Conservation (phyloP, 2,797 vertebrate species). For the Telmatherina bonti region DNA sequence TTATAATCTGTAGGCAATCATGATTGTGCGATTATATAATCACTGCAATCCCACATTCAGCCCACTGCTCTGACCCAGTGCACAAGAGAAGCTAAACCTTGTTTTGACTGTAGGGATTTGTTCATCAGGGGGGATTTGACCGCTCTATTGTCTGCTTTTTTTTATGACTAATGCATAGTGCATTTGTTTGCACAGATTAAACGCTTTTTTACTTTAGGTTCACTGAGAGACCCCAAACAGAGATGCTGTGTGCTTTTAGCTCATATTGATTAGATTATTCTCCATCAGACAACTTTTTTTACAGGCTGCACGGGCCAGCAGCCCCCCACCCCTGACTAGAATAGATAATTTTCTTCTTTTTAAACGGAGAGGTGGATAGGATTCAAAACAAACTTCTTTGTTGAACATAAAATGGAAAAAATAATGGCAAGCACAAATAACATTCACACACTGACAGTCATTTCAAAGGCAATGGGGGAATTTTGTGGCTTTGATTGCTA, state of each 20-base stretch:
- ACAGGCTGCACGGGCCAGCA: not conserved
- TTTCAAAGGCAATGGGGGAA: no score
- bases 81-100: slow-evolving; percentile 31
- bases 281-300: slow-evolving; percentile 1
- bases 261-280: slow-evolving; percentile 15
- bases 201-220: slow-evolving; percentile 5
- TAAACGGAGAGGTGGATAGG: no score
- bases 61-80: slow-evolving; percentile 29
- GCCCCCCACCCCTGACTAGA: not conserved
- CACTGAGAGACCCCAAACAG: slow-evolving; percentile 1
- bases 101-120: slow-evolving; percentile 16
- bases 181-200: not conserved
- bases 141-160: slow-evolving; percentile 15
- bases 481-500: no score
- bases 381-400: no score
- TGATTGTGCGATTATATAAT: slow-evolving; percentile 58
- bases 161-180: slow-evolving; percentile 19
- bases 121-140: slow-evolving; percentile 26
- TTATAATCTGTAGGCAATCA: slow-evolving; percentile 27
- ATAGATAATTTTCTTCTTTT: no score
- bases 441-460: no score
- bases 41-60: slow-evolving; percentile 48
- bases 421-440: no score
- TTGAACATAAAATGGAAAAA: no score
- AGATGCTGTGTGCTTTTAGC: not conserved